Evolutionary conservation across 2,113 vertebrate genomes (phyloP).

Genomic region (Nanger granti): DNA sequence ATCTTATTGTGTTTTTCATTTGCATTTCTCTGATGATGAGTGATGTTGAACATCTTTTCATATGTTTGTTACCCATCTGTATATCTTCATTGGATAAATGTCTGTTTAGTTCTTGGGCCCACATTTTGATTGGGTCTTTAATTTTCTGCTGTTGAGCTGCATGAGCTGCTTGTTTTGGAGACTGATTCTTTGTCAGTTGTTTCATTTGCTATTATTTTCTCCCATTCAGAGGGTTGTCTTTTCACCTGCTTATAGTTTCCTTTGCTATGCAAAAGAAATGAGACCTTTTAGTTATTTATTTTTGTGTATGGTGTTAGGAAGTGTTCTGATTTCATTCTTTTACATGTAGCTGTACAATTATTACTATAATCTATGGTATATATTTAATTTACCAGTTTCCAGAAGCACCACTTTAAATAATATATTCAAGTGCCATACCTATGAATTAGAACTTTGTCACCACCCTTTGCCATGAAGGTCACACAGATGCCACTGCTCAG

Average conservation of each 20-base stretch:
- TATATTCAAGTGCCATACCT: background rate
- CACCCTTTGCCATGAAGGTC: background rate
- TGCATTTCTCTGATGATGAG: too few relatives aligned
- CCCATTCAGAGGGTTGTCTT: background rate
- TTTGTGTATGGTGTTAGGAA: background rate
- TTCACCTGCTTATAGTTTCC: background rate
- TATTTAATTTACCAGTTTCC: background rate
- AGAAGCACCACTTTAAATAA: background rate
- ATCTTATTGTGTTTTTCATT: too few relatives aligned
- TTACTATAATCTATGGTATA: background rate
- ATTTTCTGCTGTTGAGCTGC: too few relatives aligned
- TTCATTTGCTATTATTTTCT: background rate
- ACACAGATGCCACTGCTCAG: background rate
- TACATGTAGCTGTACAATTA: background rate
- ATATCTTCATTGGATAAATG: too few relatives aligned
- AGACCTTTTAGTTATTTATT: background rate
- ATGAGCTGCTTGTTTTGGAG: background rate
- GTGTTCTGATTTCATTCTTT: background rate
- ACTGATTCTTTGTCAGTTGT: background rate
- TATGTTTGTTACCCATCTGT: too few relatives aligned
- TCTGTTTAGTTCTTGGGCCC: too few relatives aligned
- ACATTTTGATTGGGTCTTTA: too few relatives aligned
- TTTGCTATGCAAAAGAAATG: background rate
- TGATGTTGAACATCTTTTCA: too few relatives aligned
- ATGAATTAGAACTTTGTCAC: background rate